Evolutionary conservation across 1,140 invertebrate genomes (phyloP), one percentile per base, ranked within the genome.

Genomic region (Tribolium madens): DNA sequence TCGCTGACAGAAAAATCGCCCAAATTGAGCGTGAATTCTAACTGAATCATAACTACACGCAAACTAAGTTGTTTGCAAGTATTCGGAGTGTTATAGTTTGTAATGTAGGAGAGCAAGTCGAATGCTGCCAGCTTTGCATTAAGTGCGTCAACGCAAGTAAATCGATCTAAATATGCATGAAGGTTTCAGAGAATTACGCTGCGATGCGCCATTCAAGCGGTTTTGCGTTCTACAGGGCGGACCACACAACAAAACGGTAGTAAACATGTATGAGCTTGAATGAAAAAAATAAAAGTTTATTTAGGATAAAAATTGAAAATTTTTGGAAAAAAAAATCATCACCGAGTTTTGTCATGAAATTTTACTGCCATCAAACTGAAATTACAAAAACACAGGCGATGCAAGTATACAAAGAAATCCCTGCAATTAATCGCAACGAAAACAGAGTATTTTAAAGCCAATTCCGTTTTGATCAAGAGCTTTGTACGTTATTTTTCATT

Each of bases 11-110:
- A 26, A 26, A 33, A 64, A 12, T 2, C 57, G 10, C n/a, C 26
- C n/a, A 14, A 64, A 64, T 12, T 4, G 9, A 60, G 53, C 9
- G 7, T 9, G 18, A 60, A 60, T 60, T 60, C 14, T 18, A 60
- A 60, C 17, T 60, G 53, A 18, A 26, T 60, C 14, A 52, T 6
- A 53, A 53, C 12, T 17, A 17, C 50, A 18, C 12, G 50, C 12
- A 68, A 70, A 70, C 68, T 17, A 48, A 48, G 68, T 71, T 9
- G 68, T 71, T 71, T 17, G 18, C 68, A 71, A 71, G 68, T 70
- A 47, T 70, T 70, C 42, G 12, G 64, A 42, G 64, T 18, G 68
- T 71, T 47, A 33, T 64, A 64, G 57, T 64, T 53, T 60, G 53
- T 60, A 60, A 60, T 64, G 57, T 64, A 64, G 21, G 53, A 33